phyloP scores from a whole-genome alignment of 2,113 vertebrate species.

The Tichodroma muraria region DNA sequence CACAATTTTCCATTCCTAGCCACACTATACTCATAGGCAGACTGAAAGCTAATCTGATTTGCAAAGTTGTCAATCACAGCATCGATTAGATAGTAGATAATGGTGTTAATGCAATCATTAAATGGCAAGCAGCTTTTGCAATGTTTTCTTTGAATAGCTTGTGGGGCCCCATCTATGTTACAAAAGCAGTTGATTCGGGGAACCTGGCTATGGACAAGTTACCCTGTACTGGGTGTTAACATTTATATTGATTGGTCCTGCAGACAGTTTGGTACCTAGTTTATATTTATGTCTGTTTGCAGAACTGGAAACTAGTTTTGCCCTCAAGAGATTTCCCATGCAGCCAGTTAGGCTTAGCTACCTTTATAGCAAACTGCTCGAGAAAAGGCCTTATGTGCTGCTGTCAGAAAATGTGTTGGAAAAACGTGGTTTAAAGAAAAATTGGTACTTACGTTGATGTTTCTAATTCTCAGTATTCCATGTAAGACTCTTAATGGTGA shows the following conservation, averaged over 20 bases:
- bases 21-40: background rate
- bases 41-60: slow-evolving; percentile 48
- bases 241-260: background rate
- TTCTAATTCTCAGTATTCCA: background rate
- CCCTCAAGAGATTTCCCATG: background rate
- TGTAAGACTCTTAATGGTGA: background rate
- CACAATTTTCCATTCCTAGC: background rate
- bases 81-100: slow-evolving; percentile 45
- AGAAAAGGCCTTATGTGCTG: background rate
- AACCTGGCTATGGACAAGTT: background rate
- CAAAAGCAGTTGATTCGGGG: accelerated
- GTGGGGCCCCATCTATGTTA: background rate
- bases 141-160: background rate
- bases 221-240: background rate
- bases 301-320: background rate
- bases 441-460: background rate
- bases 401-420: background rate
- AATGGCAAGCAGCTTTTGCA: background rate
- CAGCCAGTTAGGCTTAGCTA: background rate
- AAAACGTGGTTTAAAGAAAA: background rate
- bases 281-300: background rate
- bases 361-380: background rate
- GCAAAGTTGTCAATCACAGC: slow-evolving; percentile 56
- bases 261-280: background rate
- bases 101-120: slow-evolving; percentile 30